A percentile compares a stretch with the other conserved stretches of the same genome.
These are phyloP conservation scores for Scaptomyza montana DNA, from an alignment of 1,140 invertebrate genomes.

Conservation along the genomic window DNA sequence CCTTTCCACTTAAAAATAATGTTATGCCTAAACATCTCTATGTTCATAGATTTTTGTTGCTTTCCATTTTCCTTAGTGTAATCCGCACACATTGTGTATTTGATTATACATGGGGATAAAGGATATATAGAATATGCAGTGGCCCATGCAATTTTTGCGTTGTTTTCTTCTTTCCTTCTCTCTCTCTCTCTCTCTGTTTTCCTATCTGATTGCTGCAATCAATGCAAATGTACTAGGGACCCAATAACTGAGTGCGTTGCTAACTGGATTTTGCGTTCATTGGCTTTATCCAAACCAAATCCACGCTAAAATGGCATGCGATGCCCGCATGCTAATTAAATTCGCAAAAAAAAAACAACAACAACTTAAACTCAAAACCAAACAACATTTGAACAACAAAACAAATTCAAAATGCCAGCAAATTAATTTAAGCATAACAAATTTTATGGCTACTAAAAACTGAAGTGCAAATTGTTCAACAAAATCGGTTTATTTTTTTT, in stretches of 20 bases:
- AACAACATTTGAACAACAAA: slow-evolving; percentile 22
- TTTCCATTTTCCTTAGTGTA: no score
- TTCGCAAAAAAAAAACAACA: slow-evolving; percentile 33
- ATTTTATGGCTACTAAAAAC: slow-evolving; percentile 51
- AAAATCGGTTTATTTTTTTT: slow-evolving; percentile 23
- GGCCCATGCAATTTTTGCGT: slow-evolving; percentile 17
- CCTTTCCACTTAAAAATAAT: no score
- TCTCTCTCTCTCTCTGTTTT: no score
- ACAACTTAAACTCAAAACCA: neutral
- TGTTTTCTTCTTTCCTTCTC: slow-evolving; percentile 1
- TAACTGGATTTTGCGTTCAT: slow-evolving; percentile 32
- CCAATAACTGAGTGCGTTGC: neutral
- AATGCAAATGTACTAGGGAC: slow-evolving; percentile 51
- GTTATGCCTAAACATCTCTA: no score
- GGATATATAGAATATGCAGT: slow-evolving; percentile 22
- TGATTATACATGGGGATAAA: slow-evolving; percentile 40
- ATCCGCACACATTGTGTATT: slow-evolving; percentile 9
- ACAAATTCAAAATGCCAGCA: slow-evolving; percentile 18
- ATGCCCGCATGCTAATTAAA: slow-evolving; percentile 50
- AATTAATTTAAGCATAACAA: slow-evolving; percentile 50
- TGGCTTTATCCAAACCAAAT: neutral
- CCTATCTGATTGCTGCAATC: slow-evolving; percentile 43
- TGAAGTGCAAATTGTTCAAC: slow-evolving; percentile 51
- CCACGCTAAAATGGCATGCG: neutral
- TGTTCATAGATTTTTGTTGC: no score